Base-by-base conservation (phyloP, 2,888 invertebrate genomes). In the Sinhomidia bicolor region DNA sequence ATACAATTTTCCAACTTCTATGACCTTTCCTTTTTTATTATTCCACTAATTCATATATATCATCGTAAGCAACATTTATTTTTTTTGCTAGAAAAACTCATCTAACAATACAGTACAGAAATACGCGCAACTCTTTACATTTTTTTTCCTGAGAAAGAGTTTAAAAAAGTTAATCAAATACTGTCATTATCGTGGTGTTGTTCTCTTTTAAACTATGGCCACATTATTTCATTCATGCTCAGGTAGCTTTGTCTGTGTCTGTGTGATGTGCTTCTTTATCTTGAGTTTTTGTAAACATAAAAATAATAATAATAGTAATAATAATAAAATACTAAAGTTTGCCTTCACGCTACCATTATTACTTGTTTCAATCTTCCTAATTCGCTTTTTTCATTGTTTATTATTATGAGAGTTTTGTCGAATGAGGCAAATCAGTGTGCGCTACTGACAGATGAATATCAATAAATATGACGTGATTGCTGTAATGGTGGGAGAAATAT, bases 401-500 rank as follows among this genome's bases (percentile, higher is more conserved):
- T 47, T 74, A 29, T 7, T 65, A 65, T n/a, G n/a, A n/a, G 2
- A 47, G 26, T 26, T 17, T 65, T 65, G 74, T 74, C 17, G 23
- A 20, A 26, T 68, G 32, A 81, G 78, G 86, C 60, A 80, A 86
- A 80, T 86, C 78, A 76, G 68, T 78, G 71, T 62, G 81, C 71
- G 68, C 80, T 82, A 76, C 60, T 81, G 86, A 81, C 74, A 87
- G 80, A 78, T 82, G 87, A 87, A 78, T 79, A 86, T 57, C 86
- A 81, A 81, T 81, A 86, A 86, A 86, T 81, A 82, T 87, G 81
- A 87, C 82, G 87, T 82, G 87, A 82, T 65, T n/a, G n/a, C n/a
- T 87, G 82, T 78, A 32, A 82, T 44, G 41, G 54, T 54, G 78
- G 65, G 65, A 68, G 79, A 79, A 83, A n/a, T n/a, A n/a, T n/a